phyloP scores from a whole-genome alignment of 1,140 invertebrate species.

The Drosophila insularis region DNA sequence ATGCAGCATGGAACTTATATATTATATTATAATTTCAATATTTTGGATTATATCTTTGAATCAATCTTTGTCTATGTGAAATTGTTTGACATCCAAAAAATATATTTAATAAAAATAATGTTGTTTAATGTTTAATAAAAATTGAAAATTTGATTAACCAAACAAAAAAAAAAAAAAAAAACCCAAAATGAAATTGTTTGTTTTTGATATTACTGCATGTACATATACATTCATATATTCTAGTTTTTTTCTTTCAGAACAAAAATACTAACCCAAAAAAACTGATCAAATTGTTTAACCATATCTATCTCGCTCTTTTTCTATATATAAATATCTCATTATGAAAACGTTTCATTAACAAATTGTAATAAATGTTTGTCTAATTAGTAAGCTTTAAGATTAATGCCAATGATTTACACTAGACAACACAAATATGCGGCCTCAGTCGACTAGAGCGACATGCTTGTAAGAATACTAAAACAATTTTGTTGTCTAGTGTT shows the following conservation, averaged over 20 bases:
- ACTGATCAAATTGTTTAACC: background rate
- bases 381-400: constrained; percentile 2
- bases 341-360: constrained; percentile 1
- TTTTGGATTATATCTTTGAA: constrained; percentile 30
- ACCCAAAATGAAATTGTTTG: constrained; percentile 48
- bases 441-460: background rate
- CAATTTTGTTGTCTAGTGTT: constrained; percentile 29
- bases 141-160: constrained; percentile 65
- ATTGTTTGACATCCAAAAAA: constrained; percentile 48
- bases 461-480: background rate
- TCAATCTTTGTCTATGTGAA: constrained; percentile 49
- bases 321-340: background rate
- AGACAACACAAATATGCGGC: background rate
- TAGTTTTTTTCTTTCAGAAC: constrained; percentile 17
- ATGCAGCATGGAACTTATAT: constrained; percentile 60
- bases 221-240: constrained; percentile 16
- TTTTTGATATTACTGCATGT: constrained; percentile 66
- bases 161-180: constrained; percentile 26
- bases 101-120: constrained; percentile 43
- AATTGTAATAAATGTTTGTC: constrained; percentile 4
- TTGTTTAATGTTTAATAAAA: constrained; percentile 80
- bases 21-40: background rate
- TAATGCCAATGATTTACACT: constrained; percentile 1
- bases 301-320: background rate
- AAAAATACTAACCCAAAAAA: background rate